A percentile compares a stretch with the other conserved stretches of the same genome.
These are phyloP conservation scores for Eupithecia centaureata DNA, from an alignment of 2,888 invertebrate species.

Conservation along the genomic window DNA sequence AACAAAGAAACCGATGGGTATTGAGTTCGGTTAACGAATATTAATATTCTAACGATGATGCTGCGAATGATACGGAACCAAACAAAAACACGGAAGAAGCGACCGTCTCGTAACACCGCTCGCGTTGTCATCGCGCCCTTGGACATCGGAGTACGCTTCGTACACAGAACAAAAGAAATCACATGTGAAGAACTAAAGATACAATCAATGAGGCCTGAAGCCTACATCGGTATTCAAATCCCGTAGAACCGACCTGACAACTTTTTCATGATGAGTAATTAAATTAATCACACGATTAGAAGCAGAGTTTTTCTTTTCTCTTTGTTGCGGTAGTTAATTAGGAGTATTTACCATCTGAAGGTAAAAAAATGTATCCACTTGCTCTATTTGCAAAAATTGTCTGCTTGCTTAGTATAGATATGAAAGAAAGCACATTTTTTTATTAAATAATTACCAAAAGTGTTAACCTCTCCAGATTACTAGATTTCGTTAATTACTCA, in stretches of 20 bases:
- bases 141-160: constrained; percentile 38
- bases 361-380: background rate
- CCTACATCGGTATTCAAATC: constrained; percentile 43
- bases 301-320: constrained; percentile 42
- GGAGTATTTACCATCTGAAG: background rate
- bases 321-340: constrained; percentile 23
- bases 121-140: constrained; percentile 76
- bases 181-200: constrained; percentile 30
- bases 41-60: constrained; percentile 77
- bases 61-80: constrained; percentile 68
- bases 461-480: background rate
- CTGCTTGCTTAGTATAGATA: background rate
- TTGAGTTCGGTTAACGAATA: constrained; percentile 59
- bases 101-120: constrained; percentile 45
- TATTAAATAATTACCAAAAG: background rate
- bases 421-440: background rate
- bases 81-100: constrained; percentile 77
- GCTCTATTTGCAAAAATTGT: constrained; percentile 1
- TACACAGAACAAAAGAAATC: constrained; percentile 28
- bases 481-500: background rate
- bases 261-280: constrained; percentile 57
- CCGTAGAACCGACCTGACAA: constrained; percentile 45
- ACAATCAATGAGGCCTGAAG: constrained; percentile 20
- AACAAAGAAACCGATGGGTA: constrained; percentile 58
- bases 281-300: constrained; percentile 56